phyloP scores from a whole-genome alignment of 2,888 invertebrate genomes.

The Drosophila kanekoi region DNA sequence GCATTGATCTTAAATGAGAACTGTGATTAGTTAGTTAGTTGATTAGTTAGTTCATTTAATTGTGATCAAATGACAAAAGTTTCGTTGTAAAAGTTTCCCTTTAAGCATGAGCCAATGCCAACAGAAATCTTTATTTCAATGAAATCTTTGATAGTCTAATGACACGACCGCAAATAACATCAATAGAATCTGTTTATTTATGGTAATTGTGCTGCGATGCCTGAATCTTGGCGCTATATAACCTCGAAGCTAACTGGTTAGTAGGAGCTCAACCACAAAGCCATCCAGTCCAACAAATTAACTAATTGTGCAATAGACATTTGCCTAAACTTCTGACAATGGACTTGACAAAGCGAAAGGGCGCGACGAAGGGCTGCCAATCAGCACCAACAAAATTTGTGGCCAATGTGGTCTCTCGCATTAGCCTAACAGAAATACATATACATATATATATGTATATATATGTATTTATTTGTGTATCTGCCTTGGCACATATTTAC shows the following conservation, averaged over 20 bases:
- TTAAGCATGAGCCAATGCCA: neutral
- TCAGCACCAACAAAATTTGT: constrained; percentile 39
- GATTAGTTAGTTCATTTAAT: too few species aligned
- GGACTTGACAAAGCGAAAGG: neutral
- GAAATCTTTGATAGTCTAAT: constrained; percentile 4
- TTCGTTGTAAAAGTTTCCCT: too few species aligned
- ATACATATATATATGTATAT: neutral
- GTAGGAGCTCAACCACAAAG: neutral
- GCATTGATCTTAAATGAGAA: too few species aligned
- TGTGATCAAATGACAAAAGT: too few species aligned
- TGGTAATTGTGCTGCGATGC: constrained; percentile 36
- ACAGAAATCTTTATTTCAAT: neutral
- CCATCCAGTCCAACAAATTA: constrained; percentile 27
- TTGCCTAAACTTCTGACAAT: constrained; percentile 27
- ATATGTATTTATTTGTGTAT: neutral
- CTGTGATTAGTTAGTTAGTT: too few species aligned
- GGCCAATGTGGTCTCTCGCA: constrained; percentile 24
- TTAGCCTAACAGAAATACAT: constrained; percentile 3
- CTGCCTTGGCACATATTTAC: constrained; percentile 30
- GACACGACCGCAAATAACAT: neutral
- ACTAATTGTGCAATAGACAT: constrained; percentile 45
- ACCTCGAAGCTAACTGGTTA: constrained; percentile 26
- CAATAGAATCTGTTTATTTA: constrained; percentile 20
- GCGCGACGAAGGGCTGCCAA: constrained; percentile 22
- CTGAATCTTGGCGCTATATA: constrained; percentile 33